A percentile compares a stretch with the other conserved stretches of the same genome.
Conservation (phyloP, 2,113 vertebrate genomes). For the Reinhardtius hippoglossoides region DNA sequence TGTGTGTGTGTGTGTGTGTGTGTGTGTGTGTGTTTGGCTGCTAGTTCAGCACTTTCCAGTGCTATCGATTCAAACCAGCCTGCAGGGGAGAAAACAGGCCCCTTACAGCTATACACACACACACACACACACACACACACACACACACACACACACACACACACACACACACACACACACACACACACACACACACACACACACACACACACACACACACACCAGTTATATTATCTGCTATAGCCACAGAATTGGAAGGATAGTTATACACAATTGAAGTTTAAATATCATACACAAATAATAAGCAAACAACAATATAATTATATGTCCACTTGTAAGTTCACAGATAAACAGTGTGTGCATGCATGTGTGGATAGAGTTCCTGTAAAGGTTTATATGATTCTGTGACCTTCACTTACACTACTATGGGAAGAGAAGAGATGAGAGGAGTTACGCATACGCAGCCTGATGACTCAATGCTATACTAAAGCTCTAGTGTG, state of each 20-base stretch:
- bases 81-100: conserved; percentile 79
- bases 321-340: not conserved
- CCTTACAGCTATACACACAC: conserved; percentile 65
- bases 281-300: too few relatives aligned
- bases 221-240: conserved; percentile 18
- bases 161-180: not conserved
- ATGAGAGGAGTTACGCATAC: conserved; percentile 41
- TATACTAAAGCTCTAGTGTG: conserved; percentile 43
- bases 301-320: too few relatives aligned
- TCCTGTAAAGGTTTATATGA: conserved; percentile 7
- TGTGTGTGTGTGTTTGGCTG: conserved; percentile 66
- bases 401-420: conserved; percentile 69
- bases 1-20: conserved; percentile 24
- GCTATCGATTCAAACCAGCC: conserved; percentile 84
- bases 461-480: conserved; percentile 72
- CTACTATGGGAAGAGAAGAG: conserved; percentile 37
- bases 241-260: conserved; percentile 35
- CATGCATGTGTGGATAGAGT: not conserved
- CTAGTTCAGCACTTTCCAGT: conserved; percentile 85
- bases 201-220: not conserved
- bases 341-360: not conserved
- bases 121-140: conserved; percentile 54
- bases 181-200: not conserved
- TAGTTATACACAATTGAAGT: not conserved
- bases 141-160: conserved; percentile 46